Evolutionary conservation across 2,888 invertebrate species (phyloP), one percentile per base, ranked within the genome.

Genomic region (Drosophila rellima): DNA sequence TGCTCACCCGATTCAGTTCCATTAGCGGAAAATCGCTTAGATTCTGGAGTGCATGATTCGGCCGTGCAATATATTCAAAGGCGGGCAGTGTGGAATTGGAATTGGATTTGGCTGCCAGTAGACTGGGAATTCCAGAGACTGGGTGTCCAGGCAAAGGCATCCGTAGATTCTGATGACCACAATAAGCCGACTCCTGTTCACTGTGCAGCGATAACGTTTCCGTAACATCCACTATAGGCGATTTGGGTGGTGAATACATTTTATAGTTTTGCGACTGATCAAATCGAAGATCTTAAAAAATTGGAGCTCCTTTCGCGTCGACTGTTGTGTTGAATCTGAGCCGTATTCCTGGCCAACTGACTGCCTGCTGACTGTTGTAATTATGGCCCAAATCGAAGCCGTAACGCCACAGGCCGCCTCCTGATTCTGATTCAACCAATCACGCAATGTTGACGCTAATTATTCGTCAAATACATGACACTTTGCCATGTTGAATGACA

Each of bases 381-480:
- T 88, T 82, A 82, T 82, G 77, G 74, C 11, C 8, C 20, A 17
- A 77, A 77, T 74, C 77, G 70, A 78, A 77, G 66, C 63, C 66
- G 47, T 50, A 76, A 59, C 75, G 35, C 80, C 74, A 78, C 77
- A 78, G 74, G 71, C 59, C 80, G 72, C 68, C 73, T 76, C 55
- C 71, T 54, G 79, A 67, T 87, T 35, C 35, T 91, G 91, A 91
- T 92, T 91, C 92, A 92, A 91, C 92, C 92, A 92, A 92, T 92
- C 92, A 92, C 92, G 92, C 92, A 92, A 92, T 92, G 91, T 92
- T 92, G 91, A 90, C 90, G 88, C 90, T 91, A 92, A 92, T 92
- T 91, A 90, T 87, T 88, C 87, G 82, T 88, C 82, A 86, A 88
- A 86, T 87, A 84, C 89, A 91, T 87, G 90, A 90, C 91, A 92